Conservation (phyloP, 2,113 vertebrate species). For the Recurvirostra avosetta region DNA sequence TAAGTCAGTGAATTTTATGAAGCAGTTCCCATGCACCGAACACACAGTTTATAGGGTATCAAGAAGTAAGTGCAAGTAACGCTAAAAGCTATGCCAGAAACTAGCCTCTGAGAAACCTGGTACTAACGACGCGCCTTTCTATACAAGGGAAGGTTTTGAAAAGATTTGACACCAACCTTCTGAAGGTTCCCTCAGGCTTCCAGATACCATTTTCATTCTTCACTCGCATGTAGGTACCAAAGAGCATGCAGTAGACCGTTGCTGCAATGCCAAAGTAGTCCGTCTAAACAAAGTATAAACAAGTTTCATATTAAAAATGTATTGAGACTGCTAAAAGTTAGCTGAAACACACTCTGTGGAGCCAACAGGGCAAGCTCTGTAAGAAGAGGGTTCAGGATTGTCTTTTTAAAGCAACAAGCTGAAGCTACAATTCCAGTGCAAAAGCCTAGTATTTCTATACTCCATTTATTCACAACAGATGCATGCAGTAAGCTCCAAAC, state of each 20-base stretch:
- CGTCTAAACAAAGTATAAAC: conserved; percentile 69
- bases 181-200: conserved; percentile 84
- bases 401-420: not conserved
- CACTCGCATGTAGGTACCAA: conserved; percentile 92
- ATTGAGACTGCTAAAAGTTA: not conserved
- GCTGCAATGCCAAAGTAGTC: conserved; percentile 93
- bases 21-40: not conserved
- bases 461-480: too few relatives aligned
- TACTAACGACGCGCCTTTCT: not conserved
- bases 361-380: not conserved
- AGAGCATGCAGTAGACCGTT: conserved; percentile 91
- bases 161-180: conserved; percentile 73
- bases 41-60: not conserved
- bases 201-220: conserved; percentile 79
- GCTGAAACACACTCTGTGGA: not conserved
- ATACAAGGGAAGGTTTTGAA: not conserved
- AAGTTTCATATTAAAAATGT: not conserved
- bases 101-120: not conserved
- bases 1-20: not conserved
- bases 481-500: accelerated
- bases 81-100: not conserved
- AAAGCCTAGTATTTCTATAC: accelerated
- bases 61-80: accelerated
- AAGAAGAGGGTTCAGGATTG: not conserved
- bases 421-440: not conserved